phyloP scores from a whole-genome alignment of 1,140 invertebrate genomes.

The Tachypleus tridentatus region DNA sequence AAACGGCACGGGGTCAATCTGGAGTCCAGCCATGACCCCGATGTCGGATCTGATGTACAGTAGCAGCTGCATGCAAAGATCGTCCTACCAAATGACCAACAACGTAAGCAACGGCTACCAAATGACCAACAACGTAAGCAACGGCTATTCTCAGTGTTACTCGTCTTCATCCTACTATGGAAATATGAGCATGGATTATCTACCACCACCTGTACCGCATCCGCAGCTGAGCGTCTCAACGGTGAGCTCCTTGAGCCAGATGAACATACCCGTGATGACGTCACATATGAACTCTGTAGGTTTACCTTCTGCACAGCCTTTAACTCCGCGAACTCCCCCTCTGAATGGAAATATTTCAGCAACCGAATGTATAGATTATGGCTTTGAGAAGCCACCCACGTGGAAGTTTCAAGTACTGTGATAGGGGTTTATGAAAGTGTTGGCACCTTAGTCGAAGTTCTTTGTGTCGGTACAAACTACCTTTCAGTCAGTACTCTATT shows the following conservation, averaged over 20 bases:
- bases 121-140: conserved; percentile 5
- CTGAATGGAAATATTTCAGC: conserved; percentile 21
- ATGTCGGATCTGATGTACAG: conserved; percentile 33
- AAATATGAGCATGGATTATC: conserved; percentile 37
- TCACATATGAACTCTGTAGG: conserved; percentile 32
- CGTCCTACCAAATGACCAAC: conserved; percentile 27
- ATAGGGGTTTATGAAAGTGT: background rate
- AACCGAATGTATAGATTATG: conserved; percentile 23
- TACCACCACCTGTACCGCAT: conserved; percentile 23
- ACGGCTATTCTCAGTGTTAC: conserved; percentile 31
- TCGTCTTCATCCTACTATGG: conserved; percentile 34
- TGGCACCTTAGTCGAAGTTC: no score
- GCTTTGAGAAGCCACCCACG: conserved; percentile 16
- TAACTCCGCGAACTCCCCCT: conserved; percentile 19
- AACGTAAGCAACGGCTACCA: conserved; percentile 23
- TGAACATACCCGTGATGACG: conserved; percentile 29
- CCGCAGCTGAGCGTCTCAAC: conserved; percentile 16
- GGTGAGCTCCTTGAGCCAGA: conserved; percentile 20
- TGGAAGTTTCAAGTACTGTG: conserved; percentile 27
- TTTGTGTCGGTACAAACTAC: no score
- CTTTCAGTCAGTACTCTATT: no score
- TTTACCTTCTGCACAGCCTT: conserved; percentile 11
- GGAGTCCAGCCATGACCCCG: conserved; percentile 35
- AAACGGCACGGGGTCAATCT: conserved; percentile 31
- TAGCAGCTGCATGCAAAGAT: conserved; percentile 36